Evolutionary conservation across 2,888 invertebrate species (phyloP), one percentile per base, ranked within the genome.

Genomic region (Notodonta dromedarius): DNA sequence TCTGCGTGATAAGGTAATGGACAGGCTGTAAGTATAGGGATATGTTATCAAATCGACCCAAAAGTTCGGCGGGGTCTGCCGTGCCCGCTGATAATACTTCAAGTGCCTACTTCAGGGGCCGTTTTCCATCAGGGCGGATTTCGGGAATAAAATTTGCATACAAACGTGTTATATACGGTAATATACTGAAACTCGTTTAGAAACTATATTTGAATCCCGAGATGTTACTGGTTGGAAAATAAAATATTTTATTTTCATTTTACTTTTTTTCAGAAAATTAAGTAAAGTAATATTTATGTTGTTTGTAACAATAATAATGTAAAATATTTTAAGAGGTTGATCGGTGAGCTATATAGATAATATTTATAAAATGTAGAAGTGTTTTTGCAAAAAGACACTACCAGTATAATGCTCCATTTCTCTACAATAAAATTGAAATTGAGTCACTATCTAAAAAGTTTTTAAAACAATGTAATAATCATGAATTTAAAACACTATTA

Each of bases 101-200:
- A 24, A 24, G 24, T 24, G 2, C 76, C 61, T 65, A 76, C 84
- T 86, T 81, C 67, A 74, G 79, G 80, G 87, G 82, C 85, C 87
- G 82, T 83, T 89, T 88, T 90, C 89, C 89, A 87, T 90, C 88
- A 86, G 83, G 74, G 70, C 79, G 87, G 89, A 89, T 90, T 91
- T 87, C 65, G 84, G 82, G 85, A 84, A 88, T 90, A 84, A 88
- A 87, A 91, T 92, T 92, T 87, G 82, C 92, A 92, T 92, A 89
- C 84, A 90, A 90, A 90, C 88, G 86, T 87, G 85, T 86, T 88
- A 85, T 86, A 79, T 85, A 80, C 80, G 82, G 84, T 86, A 86
- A 88, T 88, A 83, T 78, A 78, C 76, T 69, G 79, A 80, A 83
- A 84, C 85, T 85, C 82, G 79, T 80, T 86, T 78, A 73, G 75